Conservation (phyloP, 1,140 invertebrate genomes). For the Tribolium castaneum region DNA sequence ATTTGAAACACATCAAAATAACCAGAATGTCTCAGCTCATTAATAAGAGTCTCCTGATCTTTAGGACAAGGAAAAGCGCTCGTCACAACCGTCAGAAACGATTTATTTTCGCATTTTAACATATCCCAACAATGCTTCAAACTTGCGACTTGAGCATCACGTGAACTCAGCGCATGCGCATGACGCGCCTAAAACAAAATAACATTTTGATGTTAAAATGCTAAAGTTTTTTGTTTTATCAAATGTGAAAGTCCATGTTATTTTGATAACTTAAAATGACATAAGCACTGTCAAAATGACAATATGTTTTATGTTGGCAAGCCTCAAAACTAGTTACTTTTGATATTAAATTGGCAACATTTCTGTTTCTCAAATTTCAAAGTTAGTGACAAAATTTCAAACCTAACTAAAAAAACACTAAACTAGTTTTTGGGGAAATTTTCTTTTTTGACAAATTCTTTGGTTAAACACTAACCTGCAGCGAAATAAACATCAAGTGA, state of each 20-base stretch:
- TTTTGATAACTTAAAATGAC: no score
- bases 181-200: slow-evolving; percentile 74
- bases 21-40: slow-evolving; percentile 85
- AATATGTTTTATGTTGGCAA: no score
- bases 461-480: slow-evolving; percentile 70
- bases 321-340: no score
- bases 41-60: slow-evolving; percentile 87
- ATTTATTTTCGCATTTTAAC: slow-evolving; percentile 88
- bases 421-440: no score
- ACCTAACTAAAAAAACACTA: no score
- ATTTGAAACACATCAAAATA: slow-evolving; percentile 95
- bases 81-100: slow-evolving; percentile 91
- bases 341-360: no score
- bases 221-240: no score
- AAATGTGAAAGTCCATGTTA: no score
- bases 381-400: no score
- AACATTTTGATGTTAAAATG: no score
- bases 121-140: slow-evolving; percentile 94
- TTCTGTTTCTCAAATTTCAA: no score
- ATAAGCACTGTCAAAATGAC: no score
- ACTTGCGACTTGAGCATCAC: slow-evolving; percentile 84
- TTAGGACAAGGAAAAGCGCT: slow-evolving; percentile 91
- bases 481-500: slow-evolving; percentile 93
- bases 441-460: not conserved
- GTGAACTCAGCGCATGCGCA: slow-evolving; percentile 81